phyloP scores from a whole-genome alignment of 2,797 vertebrate genomes.

The Macropodus opercularis region DNA sequence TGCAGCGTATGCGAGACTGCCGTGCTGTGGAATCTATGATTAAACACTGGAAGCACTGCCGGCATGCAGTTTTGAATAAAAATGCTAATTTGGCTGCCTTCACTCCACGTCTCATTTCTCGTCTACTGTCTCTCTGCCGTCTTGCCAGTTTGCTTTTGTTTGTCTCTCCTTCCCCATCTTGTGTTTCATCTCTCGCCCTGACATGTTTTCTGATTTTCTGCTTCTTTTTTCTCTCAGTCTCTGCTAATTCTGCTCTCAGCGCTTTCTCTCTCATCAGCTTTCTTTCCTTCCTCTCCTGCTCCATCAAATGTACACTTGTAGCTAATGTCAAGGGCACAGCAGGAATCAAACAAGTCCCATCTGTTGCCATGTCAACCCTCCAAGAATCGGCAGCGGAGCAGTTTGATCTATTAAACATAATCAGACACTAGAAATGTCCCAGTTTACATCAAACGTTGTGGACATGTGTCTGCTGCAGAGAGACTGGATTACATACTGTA shows the following conservation, averaged over 20 bases:
- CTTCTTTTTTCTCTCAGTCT: constrained; percentile 1
- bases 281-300: constrained; percentile 47
- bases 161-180: background rate
- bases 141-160: background rate
- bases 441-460: constrained; percentile 43
- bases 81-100: background rate
- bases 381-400: constrained; percentile 42
- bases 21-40: too few species aligned
- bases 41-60: too few species aligned
- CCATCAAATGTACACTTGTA: constrained; percentile 49
- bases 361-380: constrained; percentile 65
- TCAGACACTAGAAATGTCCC: constrained; percentile 31
- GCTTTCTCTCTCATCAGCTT: background rate
- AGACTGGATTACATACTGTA: background rate
- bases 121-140: background rate
- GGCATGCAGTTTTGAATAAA: too few species aligned
- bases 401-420: constrained; percentile 61
- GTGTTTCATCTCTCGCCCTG: constrained; percentile 18
- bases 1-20: too few species aligned
- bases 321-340: constrained; percentile 58
- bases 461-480: constrained; percentile 27
- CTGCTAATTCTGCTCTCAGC: constrained; percentile 11
- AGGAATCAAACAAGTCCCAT: constrained; percentile 58
- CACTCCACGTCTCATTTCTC: background rate
- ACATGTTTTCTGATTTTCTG: constrained; percentile 21